phyloP scores from a whole-genome alignment of 37 sponge, comb jelly and placozoan species.

The Chondrosia reniformis region DNA sequence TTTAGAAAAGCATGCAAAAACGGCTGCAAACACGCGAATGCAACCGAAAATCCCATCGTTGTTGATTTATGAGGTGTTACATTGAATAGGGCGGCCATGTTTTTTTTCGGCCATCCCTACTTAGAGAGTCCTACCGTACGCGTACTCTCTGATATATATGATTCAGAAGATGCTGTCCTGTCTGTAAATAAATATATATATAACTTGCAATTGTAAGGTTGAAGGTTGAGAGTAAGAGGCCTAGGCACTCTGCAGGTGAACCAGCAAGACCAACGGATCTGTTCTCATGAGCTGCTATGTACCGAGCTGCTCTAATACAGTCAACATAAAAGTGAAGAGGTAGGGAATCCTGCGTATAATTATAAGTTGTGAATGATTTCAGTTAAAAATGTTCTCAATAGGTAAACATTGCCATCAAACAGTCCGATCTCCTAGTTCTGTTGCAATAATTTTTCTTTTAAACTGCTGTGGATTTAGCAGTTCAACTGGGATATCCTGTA shows the following conservation, averaged over 20 bases:
- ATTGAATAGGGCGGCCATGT: no score
- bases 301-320: not conserved
- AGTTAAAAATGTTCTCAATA: no score
- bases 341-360: no score
- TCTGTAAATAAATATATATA: not conserved
- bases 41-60: no score
- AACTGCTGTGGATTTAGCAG: constrained; percentile 32
- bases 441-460: constrained; percentile 21
- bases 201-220: not conserved
- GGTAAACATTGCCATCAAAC: no score
- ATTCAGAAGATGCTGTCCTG: not conserved
- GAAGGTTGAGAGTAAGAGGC: not conserved
- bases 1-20: no score
- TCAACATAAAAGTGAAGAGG: not conserved
- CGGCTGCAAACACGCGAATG: no score
- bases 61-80: no score
- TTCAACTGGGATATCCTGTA: constrained; percentile 21
- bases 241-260: not conserved
- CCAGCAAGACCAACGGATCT: constrained; percentile 45
- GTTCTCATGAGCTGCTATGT: constrained; percentile 81
- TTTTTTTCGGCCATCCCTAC: no score
- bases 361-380: no score
- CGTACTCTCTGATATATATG: no score
- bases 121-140: not conserved
- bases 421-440: constrained; percentile 45